phyloP scores from a whole-genome alignment of 2,113 vertebrate genomes.

The Alectura lathami region DNA sequence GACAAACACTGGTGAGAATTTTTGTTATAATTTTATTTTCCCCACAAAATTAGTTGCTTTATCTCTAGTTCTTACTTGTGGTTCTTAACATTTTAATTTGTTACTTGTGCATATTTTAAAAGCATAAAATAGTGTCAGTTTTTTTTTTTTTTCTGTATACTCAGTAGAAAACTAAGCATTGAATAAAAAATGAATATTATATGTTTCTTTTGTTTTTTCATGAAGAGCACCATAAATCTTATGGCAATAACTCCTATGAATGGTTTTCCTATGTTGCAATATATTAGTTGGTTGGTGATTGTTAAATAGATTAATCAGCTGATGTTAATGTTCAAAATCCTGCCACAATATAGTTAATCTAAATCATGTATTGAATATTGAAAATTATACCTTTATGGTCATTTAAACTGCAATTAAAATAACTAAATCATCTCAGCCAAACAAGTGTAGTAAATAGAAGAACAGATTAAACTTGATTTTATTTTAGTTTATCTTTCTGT shows the following conservation, averaged over 20 bases:
- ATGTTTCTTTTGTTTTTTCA: background rate
- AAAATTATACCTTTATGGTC: background rate
- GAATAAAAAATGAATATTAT: background rate
- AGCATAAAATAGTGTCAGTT: background rate
- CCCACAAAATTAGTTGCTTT: background rate
- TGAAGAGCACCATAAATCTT: background rate
- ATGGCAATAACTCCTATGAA: background rate
- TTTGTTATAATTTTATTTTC: background rate
- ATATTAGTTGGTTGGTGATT: background rate
- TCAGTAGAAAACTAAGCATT: background rate
- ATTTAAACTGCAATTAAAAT: conserved; percentile 27
- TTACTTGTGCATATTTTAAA: background rate
- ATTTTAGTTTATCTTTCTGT: conserved; percentile 14
- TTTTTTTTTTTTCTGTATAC: background rate
- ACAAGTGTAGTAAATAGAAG: conserved; percentile 3
- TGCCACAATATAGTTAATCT: background rate
- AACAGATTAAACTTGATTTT: conserved; percentile 13
- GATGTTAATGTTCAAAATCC: background rate
- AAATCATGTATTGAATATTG: conserved; percentile 24
- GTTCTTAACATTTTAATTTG: background rate
- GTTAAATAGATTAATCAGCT: conserved; percentile 28
- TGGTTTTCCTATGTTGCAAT: background rate
- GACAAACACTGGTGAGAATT: rapidly evolving
- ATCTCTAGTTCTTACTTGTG: background rate
- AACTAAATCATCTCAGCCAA: conserved; percentile 34